phyloP scores from a whole-genome alignment of 2,888 invertebrate genomes.

The Leptinotarsa juncta region DNA sequence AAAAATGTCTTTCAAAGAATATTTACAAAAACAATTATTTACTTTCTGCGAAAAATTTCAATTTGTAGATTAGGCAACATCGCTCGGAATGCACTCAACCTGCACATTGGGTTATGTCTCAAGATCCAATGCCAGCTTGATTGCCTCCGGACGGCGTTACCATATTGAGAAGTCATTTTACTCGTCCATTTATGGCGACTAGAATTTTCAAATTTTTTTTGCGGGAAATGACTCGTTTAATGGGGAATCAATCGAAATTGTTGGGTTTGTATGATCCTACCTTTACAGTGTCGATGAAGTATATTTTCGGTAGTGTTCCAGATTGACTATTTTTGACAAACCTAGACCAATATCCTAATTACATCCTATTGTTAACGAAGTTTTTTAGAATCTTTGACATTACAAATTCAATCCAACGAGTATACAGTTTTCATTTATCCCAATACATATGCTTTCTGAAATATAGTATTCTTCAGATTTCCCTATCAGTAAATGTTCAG shows the following conservation, averaged over 20 bases:
- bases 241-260: constrained; percentile 27
- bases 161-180: constrained; percentile 46
- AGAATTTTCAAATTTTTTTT: constrained; percentile 42
- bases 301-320: not conserved
- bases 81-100: constrained; percentile 50
- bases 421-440: too few species aligned
- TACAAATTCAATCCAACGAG: too few species aligned
- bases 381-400: too few species aligned
- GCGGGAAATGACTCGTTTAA: constrained; percentile 26
- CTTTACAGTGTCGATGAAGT: not conserved
- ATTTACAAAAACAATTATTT: too few species aligned
- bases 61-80: constrained; percentile 19
- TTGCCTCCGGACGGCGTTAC: constrained; percentile 39
- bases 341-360: too few species aligned
- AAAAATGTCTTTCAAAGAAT: too few species aligned
- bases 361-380: too few species aligned
- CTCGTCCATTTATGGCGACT: constrained; percentile 37
- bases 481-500: too few species aligned
- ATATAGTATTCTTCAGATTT: too few species aligned
- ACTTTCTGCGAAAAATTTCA: not conserved
- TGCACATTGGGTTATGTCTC: constrained; percentile 46
- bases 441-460: too few species aligned
- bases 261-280: constrained; percentile 24
- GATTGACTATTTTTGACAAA: too few species aligned
- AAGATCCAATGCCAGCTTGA: constrained; percentile 39